phyloP scores from a whole-genome alignment of 2,888 invertebrate genomes.

The Epinotia bilunana region DNA sequence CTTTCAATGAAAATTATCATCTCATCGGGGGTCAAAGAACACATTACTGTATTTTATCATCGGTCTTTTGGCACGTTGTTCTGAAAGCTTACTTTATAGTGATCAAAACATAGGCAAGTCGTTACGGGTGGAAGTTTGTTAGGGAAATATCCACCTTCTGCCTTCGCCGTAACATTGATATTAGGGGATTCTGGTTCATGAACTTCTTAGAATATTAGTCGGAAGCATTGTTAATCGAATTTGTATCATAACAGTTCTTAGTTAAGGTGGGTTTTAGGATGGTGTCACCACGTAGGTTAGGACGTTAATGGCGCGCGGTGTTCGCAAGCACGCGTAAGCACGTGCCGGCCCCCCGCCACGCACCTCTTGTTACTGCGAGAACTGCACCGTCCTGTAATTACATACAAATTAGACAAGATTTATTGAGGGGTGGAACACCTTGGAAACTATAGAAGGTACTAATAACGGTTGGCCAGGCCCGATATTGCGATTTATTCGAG shows the following conservation, averaged over 20 bases:
- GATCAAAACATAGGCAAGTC: conserved; percentile 68
- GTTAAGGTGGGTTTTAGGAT: conserved; percentile 54
- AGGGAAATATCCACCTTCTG: conserved; percentile 64
- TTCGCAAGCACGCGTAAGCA: conserved; percentile 76
- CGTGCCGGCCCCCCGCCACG: conserved; percentile 83
- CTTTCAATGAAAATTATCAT: conserved; percentile 77
- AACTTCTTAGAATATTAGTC: conserved; percentile 60
- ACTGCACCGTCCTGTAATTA: conserved; percentile 83
- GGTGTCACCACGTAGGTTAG: conserved; percentile 47
- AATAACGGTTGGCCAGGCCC: conserved; percentile 80
- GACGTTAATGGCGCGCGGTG: conserved; percentile 51
- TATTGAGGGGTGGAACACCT: conserved; percentile 84
- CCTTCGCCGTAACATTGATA: conserved; percentile 62
- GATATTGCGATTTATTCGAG: conserved; percentile 80
- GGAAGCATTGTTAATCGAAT: conserved; percentile 45
- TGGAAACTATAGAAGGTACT: conserved; percentile 82
- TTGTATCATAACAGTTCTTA: conserved; percentile 27
- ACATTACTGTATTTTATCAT: conserved; percentile 75
- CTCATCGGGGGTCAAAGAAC: conserved; percentile 78
- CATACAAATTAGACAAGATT: conserved; percentile 85
- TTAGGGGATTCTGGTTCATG: conserved; percentile 56
- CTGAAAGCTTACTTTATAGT: conserved; percentile 68
- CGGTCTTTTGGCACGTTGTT: conserved; percentile 74
- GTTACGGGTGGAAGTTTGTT: conserved; percentile 56
- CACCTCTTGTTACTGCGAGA: conserved; percentile 82